phyloP scores from a whole-genome alignment of 2,888 invertebrate genomes.

The Spodoptera picta region DNA sequence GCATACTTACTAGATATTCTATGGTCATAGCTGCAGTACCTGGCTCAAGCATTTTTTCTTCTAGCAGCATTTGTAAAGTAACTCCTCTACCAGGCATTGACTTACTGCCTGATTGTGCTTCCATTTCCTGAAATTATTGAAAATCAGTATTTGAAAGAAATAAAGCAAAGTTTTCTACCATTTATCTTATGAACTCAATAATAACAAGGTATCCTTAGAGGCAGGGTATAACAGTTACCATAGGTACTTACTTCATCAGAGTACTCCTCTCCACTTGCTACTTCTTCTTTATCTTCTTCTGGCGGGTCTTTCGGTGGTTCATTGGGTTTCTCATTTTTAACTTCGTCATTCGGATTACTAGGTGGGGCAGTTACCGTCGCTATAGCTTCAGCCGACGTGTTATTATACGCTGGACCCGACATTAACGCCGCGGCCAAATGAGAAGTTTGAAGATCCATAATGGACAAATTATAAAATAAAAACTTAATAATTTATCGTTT shows the following conservation, averaged over 20 bases:
- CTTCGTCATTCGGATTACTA: conserved; percentile 62
- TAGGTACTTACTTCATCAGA: conserved; percentile 76
- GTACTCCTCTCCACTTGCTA: conserved; percentile 83
- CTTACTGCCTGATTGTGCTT: conserved; percentile 82
- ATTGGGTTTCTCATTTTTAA: conserved; percentile 69
- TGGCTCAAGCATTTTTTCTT: conserved; percentile 94
- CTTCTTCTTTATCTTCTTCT: conserved; percentile 83
- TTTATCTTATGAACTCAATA: too few relatives aligned
- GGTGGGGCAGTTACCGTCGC: conserved; percentile 41
- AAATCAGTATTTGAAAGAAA: too few relatives aligned
- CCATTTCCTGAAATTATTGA: conserved; percentile 75
- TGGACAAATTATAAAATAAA: conserved; percentile 16
- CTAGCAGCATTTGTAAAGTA: conserved; percentile 95
- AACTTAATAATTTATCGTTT: not conserved
- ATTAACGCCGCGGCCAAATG: conserved; percentile 85
- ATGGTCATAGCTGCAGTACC: conserved; percentile 96
- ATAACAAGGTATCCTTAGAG: too few relatives aligned
- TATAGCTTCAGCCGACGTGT: conserved; percentile 52
- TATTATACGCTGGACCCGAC: conserved; percentile 76
- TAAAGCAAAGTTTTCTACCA: too few relatives aligned
- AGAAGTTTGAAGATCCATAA: conserved; percentile 84
- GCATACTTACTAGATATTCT: conserved; percentile 93
- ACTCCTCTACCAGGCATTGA: conserved; percentile 90
- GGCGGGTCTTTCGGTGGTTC: conserved; percentile 69
- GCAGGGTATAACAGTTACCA: too few relatives aligned